Evolutionary conservation across 2,113 vertebrate species (phyloP).

Genomic region (Leptocoma aspasia): DNA sequence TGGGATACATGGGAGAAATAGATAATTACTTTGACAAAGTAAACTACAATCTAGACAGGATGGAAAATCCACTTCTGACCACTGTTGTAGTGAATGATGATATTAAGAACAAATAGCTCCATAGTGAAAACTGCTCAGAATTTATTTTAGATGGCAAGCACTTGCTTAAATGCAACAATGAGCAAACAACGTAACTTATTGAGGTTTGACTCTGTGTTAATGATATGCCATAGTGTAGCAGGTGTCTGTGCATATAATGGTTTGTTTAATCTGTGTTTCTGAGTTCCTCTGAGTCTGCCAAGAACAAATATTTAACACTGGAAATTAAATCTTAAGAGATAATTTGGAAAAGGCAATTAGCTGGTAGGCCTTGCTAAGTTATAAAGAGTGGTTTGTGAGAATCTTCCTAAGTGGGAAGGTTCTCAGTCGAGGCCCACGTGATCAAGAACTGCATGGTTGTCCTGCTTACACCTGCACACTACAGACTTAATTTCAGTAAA

Average conservation of each 20-base stretch:
- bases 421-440: not conserved
- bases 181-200: not conserved
- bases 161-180: slow-evolving; percentile 12
- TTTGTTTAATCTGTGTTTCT: slow-evolving; percentile 37
- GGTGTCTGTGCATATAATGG: slow-evolving; percentile 19
- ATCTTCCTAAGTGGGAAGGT: not conserved
- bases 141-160: slow-evolving; percentile 31
- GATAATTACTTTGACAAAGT: slow-evolving; percentile 4
- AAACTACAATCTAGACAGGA: slow-evolving; percentile 26
- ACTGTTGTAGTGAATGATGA: not conserved
- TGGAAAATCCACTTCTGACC: slow-evolving; percentile 29
- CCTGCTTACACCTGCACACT: not conserved
- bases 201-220: slow-evolving; percentile 16
- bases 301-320: not conserved
- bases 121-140: not conserved
- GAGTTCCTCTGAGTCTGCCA: not conserved
- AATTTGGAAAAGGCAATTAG: slow-evolving; percentile 10
- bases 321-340: slow-evolving; percentile 10
- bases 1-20: not conserved
- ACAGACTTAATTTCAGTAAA: not conserved
- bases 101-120: not conserved
- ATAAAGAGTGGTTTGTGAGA: not conserved
- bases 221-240: not conserved
- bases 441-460: not conserved
- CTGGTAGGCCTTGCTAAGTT: not conserved